A percentile compares a stretch with the other conserved stretches of the same genome.
Evolutionary conservation across 2,888 invertebrate genomes (phyloP).

Genomic region (Hololepta plana): DNA sequence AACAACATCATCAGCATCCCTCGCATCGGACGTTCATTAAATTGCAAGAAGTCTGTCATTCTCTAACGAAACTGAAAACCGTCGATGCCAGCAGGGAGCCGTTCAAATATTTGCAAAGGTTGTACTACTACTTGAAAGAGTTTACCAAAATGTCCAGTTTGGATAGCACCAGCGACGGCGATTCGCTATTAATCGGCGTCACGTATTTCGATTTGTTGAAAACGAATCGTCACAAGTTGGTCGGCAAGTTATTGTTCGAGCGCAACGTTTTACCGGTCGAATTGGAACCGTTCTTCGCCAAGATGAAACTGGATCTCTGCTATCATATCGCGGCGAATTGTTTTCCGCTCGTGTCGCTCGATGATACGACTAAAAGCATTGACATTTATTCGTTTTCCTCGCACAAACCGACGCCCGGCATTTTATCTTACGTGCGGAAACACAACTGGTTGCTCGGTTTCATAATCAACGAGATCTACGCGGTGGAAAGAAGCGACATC

Average conservation of each 20-base stretch:
- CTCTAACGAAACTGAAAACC: neutral
- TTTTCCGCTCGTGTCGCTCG: slow-evolving; percentile 38
- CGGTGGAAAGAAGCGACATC: slow-evolving; percentile 32
- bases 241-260: slow-evolving; percentile 49
- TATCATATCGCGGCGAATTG: slow-evolving; percentile 56
- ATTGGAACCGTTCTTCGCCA: slow-evolving; percentile 48
- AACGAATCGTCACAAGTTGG: slow-evolving; percentile 37
- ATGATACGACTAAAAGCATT: neutral
- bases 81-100: slow-evolving; percentile 9
- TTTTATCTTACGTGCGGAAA: slow-evolving; percentile 41
- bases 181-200: slow-evolving; percentile 19
- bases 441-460: slow-evolving; percentile 52
- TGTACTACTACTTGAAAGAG: slow-evolving; percentile 38
- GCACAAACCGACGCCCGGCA: slow-evolving; percentile 29
- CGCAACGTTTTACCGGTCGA: slow-evolving; percentile 45
- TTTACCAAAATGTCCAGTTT: slow-evolving; percentile 30
- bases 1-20: too few species aligned
- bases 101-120: slow-evolving; percentile 32
- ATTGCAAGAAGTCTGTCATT: slow-evolving; percentile 30
- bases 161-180: slow-evolving; percentile 19
- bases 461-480: slow-evolving; percentile 45
- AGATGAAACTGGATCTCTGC: slow-evolving; percentile 52
- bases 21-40: slow-evolving; percentile 32
- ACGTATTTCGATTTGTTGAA: slow-evolving; percentile 35
- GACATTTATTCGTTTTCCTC: neutral